Conservation (phyloP, 2,113 vertebrate genomes). For the Aix galericulata region DNA sequence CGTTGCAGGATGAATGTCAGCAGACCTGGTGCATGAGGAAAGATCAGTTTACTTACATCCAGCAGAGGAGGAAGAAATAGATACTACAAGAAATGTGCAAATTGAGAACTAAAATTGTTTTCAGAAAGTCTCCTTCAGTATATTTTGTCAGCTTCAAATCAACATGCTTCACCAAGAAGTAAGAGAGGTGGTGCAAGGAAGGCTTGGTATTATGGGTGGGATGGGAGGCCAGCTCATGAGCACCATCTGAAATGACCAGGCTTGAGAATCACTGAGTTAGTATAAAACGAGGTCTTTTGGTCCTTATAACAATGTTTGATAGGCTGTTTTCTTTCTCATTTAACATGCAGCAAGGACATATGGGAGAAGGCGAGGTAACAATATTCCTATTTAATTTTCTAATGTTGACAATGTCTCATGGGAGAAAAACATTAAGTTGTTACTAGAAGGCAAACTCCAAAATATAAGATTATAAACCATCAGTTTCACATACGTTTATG, state of each 20-base stretch:
- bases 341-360: constrained; percentile 99
- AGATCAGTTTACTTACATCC: background rate
- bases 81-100: background rate
- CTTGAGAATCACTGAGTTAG: constrained; percentile 63
- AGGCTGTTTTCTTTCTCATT: constrained; percentile 88
- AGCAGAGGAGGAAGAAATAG: background rate
- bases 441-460: constrained; percentile 47
- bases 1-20: background rate
- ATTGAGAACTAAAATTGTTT: background rate
- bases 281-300: constrained; percentile 70
- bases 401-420: constrained; percentile 79
- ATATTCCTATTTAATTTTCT: constrained; percentile 81
- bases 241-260: constrained; percentile 27
- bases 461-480: constrained; percentile 3
- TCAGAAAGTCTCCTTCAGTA: background rate
- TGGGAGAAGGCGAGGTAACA: constrained; percentile 99
- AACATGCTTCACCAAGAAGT: background rate
- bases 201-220: background rate
- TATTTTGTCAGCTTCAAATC: background rate
- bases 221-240: background rate
- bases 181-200: constrained; percentile 33
- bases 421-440: constrained; percentile 56
- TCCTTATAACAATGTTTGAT: constrained; percentile 86
- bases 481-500: background rate
- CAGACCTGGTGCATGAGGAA: background rate